These are phyloP conservation scores for Chlamydotis undulata DNA, from an alignment of 2,113 vertebrate genomes.

Conservation along the genomic window DNA sequence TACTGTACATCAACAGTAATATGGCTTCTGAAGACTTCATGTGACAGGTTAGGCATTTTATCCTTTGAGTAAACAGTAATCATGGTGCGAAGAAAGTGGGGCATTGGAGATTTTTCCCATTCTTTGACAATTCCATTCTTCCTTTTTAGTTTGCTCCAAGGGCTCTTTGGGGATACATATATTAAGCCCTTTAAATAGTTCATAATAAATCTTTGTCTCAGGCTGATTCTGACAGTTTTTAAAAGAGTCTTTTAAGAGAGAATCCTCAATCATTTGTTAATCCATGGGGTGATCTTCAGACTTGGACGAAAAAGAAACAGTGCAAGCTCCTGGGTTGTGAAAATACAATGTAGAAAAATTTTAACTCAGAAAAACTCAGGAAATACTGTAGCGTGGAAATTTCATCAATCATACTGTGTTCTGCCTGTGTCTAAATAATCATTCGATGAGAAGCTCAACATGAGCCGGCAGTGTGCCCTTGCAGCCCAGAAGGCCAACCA, in stretches of 20 bases:
- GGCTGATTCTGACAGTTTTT: conserved; percentile 88
- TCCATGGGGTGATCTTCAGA: conserved; percentile 82
- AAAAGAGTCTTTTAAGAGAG: conserved; percentile 86
- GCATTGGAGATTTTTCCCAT: conserved; percentile 82
- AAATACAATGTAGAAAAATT: conserved; percentile 64
- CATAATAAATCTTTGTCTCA: conserved; percentile 89
- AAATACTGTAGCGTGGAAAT: conserved; percentile 47
- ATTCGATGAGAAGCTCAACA: not conserved
- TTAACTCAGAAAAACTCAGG: conserved; percentile 71
- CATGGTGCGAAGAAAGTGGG: conserved; percentile 81
- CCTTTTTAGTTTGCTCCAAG: conserved; percentile 86
- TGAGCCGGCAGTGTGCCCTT: too few relatives aligned
- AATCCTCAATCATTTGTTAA: conserved; percentile 87
- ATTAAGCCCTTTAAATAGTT: conserved; percentile 90
- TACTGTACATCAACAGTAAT: conserved; percentile 76
- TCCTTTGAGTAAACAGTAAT: conserved; percentile 85
- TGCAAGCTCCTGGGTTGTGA: conserved; percentile 66
- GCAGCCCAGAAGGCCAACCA: too few relatives aligned
- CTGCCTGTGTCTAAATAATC: conserved; percentile 31
- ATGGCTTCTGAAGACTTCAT: conserved; percentile 75
- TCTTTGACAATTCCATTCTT: conserved; percentile 86
- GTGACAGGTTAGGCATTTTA: conserved; percentile 83
- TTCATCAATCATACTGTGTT: not conserved
- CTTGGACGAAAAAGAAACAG: conserved; percentile 75
- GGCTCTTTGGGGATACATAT: conserved; percentile 89